Base-by-base conservation (phyloP, 2,113 vertebrate genomes). In the Lethenteron camtschaticum region DNA sequence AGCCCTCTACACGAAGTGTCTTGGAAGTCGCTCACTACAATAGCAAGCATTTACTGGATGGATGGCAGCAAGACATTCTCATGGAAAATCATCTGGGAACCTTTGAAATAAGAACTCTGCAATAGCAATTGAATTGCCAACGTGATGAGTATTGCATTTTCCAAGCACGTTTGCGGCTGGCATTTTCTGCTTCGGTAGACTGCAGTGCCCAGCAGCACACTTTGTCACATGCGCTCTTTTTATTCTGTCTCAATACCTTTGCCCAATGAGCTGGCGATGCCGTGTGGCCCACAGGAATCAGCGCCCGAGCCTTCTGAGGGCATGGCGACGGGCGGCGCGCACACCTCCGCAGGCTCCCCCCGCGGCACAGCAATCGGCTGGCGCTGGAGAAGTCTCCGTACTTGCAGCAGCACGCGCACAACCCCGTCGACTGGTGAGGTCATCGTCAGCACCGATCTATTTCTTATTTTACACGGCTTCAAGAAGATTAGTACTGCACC, bases 361-460 rank as follows among this genome's bases (percentile, higher is more conserved):
- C 71, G 14, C 81, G 70, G 75, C 73, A 73, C 72, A 79, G 81
- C 69, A 96, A 96, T 78, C 83, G 86, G 68, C 75, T 96, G 74
- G 79, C 83, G 69, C 76, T 80, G 0, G 90, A 96, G 78, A 86
- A 81, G 75, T 96, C 91, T 2, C 85, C 88, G 0, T 90, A 95
- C 71, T 83, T 96, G 9, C 80, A 87, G 6, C 91, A 96, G 57
- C 91, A 96, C 2, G 89, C 90, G n/a, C 81, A 87, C 79, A 94
- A 94, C 75, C 90, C 89, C 0, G 91, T 96, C 59, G 87, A 95
- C 72, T 96, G 90, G 91, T 95, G 78, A 86, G 84, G 57, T 16
- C 41, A 41, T 41, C 41, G 41, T 41, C 41, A 41, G 5, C 41
- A 41, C 3, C 41, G 41, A 41, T 41, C 41, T 41, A 41, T 41